These are phyloP conservation scores for Tympanoctomys barrerae DNA, from an alignment of 2,797 vertebrate species.

Conservation along the genomic window DNA sequence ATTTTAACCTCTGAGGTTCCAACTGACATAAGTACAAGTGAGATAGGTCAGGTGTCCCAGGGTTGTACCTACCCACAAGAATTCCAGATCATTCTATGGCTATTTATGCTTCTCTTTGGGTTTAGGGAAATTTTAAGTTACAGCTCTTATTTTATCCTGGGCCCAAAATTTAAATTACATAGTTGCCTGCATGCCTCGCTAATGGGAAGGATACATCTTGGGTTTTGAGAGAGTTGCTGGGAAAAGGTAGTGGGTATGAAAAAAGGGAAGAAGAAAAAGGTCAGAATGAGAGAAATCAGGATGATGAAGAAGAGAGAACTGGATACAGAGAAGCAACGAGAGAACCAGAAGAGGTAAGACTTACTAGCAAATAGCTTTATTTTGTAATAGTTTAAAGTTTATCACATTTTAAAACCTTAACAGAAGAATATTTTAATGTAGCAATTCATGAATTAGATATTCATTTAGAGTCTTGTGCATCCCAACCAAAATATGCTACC, in stretches of 20 bases:
- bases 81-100: neutral
- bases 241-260: neutral
- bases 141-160: neutral
- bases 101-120: neutral
- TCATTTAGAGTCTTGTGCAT: neutral
- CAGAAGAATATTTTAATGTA: constrained; percentile 22
- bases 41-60: neutral
- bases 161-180: neutral
- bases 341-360: neutral
- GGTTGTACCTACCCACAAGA: neutral
- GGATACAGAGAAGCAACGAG: neutral
- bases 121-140: neutral
- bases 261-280: neutral
- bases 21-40: neutral
- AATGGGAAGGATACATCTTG: neutral
- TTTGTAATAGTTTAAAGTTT: neutral
- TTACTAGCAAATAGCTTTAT: neutral
- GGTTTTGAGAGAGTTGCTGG: neutral
- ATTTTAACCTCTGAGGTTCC: neutral
- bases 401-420: neutral
- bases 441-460: neutral
- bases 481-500: neutral
- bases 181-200: neutral
- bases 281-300: neutral
- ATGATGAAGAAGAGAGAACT: neutral